phyloP scores from a whole-genome alignment of 2,797 vertebrate species.

The Prionace glauca region DNA sequence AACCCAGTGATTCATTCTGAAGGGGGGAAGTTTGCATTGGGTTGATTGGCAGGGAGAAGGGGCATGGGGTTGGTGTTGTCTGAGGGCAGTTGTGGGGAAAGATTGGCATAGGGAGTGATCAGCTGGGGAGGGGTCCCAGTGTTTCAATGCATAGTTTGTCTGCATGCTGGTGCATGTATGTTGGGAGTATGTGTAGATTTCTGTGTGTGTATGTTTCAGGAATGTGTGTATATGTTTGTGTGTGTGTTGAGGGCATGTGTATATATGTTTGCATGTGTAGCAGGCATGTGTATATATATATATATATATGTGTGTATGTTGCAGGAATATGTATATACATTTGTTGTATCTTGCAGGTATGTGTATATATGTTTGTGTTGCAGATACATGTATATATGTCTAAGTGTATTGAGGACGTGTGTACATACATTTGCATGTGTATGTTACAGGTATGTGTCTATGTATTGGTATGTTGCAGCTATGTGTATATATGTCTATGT shows the following conservation, averaged over 20 bases:
- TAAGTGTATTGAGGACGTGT: too few species aligned
- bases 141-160: background rate
- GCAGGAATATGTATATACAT: background rate
- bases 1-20: background rate
- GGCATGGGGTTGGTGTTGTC: too few species aligned
- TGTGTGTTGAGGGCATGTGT: too few species aligned
- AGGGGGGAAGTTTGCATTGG: background rate
- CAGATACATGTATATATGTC: too few species aligned
- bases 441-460: background rate
- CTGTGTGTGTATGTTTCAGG: background rate
- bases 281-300: background rate
- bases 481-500: background rate
- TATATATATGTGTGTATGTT: background rate
- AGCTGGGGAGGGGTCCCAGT: too few species aligned
- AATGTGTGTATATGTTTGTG: background rate
- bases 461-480: background rate
- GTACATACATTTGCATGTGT: background rate
- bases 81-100: too few species aligned
- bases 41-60: too few species aligned
- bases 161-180: background rate
- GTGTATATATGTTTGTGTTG: too few species aligned
- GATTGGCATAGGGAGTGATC: too few species aligned
- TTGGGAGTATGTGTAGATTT: background rate
- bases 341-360: too few species aligned
- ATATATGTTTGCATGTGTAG: background rate